These are phyloP conservation scores for Stigmatopora nigra DNA, from an alignment of 2,113 vertebrate genomes.

Conservation along the genomic window DNA sequence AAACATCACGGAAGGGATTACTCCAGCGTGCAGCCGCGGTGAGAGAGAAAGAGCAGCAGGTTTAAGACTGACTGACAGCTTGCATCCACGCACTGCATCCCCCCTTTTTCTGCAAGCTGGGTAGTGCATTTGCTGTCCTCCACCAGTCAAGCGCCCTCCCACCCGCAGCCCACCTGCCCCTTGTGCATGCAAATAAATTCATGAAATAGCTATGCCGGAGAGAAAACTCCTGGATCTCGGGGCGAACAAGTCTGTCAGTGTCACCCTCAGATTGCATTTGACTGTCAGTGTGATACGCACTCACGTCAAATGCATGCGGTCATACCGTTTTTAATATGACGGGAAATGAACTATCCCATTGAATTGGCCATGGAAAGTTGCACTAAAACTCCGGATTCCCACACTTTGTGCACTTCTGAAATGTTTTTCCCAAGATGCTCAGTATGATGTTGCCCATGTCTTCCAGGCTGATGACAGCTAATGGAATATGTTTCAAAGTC, in stretches of 20 bases:
- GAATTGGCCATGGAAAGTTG: neutral
- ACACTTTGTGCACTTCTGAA: too few relatives aligned
- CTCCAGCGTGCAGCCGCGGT: conserved; percentile 52
- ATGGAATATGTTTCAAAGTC: too few relatives aligned
- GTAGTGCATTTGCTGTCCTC: conserved; percentile 52
- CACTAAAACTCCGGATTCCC: neutral
- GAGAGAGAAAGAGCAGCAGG: conserved; percentile 44
- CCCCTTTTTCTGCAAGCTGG: conserved; percentile 58
- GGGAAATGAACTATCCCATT: too few relatives aligned
- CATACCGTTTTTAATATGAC: neutral
- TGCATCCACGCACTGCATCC: conserved; percentile 61
- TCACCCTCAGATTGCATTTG: conserved; percentile 24
- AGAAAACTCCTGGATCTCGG: conserved; percentile 35
- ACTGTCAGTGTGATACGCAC: conserved; percentile 27
- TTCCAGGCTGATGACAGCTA: too few relatives aligned
- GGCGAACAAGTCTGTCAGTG: conserved; percentile 17
- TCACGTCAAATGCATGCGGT: neutral
- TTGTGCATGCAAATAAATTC: conserved; percentile 69
- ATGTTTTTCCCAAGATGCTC: neutral
- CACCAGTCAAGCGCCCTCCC: neutral
- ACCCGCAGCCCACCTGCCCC: conserved; percentile 43
- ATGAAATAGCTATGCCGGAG: conserved; percentile 68
- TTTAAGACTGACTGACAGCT: conserved; percentile 73
- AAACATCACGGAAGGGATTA: conserved; percentile 61
- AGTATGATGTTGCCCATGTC: neutral